Percentiles rank a stretch among this genome's conserved stretches.
phyloP scores from a whole-genome alignment of 2,888 invertebrate species.

The Athalia rosae region DNA sequence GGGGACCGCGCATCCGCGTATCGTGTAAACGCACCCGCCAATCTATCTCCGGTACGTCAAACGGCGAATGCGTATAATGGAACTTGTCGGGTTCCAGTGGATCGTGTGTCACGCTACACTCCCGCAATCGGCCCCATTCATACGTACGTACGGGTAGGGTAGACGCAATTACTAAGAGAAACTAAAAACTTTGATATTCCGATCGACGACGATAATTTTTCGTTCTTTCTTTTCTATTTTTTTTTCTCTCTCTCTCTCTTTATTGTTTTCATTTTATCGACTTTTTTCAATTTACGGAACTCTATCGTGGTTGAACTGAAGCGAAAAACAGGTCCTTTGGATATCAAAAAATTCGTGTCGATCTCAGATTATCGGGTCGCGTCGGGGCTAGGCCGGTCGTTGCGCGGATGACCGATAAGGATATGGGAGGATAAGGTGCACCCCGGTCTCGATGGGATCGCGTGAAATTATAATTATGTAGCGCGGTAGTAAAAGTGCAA shows the following conservation, averaged over 20 bases:
- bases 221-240: no score
- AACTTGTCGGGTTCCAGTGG: slow-evolving; percentile 52
- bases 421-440: slow-evolving; percentile 20
- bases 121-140: slow-evolving; percentile 44
- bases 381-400: background rate
- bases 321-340: no score
- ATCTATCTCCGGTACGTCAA: slow-evolving; percentile 34
- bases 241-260: no score
- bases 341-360: no score
- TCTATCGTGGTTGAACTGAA: no score
- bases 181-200: slow-evolving; percentile 37
- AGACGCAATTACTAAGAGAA: slow-evolving; percentile 29
- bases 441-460: slow-evolving; percentile 29
- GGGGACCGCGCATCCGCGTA: background rate
- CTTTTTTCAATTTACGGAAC: no score
- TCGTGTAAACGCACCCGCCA: background rate
- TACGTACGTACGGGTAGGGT: slow-evolving; percentile 25
- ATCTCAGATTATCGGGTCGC: background rate
- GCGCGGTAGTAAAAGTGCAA: slow-evolving; percentile 22
- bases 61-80: slow-evolving; percentile 56
- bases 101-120: slow-evolving; percentile 52
- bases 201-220: slow-evolving; percentile 13
- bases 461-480: slow-evolving; percentile 42
- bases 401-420: slow-evolving; percentile 23
- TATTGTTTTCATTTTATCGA: no score